Conservation (phyloP, 2,888 invertebrate genomes). For the Lymantria monacha region DNA sequence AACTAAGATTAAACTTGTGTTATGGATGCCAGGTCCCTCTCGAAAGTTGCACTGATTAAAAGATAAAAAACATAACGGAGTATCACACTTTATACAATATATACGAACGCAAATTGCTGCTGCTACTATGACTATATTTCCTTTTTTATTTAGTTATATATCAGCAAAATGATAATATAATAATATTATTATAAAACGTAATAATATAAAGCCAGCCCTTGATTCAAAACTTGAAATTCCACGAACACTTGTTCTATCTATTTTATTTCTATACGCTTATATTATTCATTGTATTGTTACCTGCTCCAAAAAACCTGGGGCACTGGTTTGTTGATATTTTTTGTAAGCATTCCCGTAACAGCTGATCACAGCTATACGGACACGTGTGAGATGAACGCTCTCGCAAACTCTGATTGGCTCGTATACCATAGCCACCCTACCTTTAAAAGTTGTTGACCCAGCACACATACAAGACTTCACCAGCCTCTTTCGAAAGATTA, state of each 20-base stretch:
- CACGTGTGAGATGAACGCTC: slow-evolving; percentile 36
- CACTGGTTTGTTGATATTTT: slow-evolving; percentile 62
- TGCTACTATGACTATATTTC: too few relatives aligned
- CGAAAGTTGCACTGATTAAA: too few relatives aligned
- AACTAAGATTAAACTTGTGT: too few relatives aligned
- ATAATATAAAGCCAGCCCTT: background rate
- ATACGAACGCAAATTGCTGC: too few relatives aligned
- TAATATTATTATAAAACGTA: too few relatives aligned
- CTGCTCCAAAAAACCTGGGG: slow-evolving; percentile 40
- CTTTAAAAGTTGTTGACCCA: slow-evolving; percentile 15
- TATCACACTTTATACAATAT: too few relatives aligned
- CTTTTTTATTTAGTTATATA: too few relatives aligned
- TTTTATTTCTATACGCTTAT: slow-evolving; percentile 12
- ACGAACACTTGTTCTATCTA: slow-evolving; percentile 11
- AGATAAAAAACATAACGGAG: too few relatives aligned
- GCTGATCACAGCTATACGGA: slow-evolving; percentile 66
- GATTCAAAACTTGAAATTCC: slow-evolving; percentile 14
- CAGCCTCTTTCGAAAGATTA: background rate
- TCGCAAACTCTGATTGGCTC: slow-evolving; percentile 42
- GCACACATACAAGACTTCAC: slow-evolving; percentile 9
- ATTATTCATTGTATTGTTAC: slow-evolving; percentile 47
- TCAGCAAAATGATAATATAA: too few relatives aligned
- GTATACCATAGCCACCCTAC: slow-evolving; percentile 28
- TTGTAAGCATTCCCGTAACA: slow-evolving; percentile 65
- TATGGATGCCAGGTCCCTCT: too few relatives aligned